Evolutionary conservation across 2,113 vertebrate species (phyloP), one percentile per base, ranked within the genome.

Genomic region (Sula dactylatra): DNA sequence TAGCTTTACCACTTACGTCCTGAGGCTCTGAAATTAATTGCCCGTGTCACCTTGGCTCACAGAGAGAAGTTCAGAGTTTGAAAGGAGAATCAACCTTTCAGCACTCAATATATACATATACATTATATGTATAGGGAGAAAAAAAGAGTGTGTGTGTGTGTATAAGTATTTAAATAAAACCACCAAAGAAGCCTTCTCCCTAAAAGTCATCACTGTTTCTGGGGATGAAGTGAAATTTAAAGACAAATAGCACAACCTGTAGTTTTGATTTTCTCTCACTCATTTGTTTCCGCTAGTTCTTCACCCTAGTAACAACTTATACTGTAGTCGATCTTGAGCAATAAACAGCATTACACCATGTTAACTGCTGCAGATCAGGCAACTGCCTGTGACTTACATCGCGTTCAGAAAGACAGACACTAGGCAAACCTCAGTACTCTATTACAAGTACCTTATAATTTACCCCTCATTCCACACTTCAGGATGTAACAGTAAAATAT

Each of bases 101-200:
- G 16, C 50, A 89, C 18, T 9, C 11, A 45, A 64, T 32, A 67
- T 15, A 31, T 8, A 58, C 4, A 42, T 10, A 65, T 8, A 54
- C 4, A 32, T 20, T 25, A 20, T 10, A 45, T 19, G 45, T 18
- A 74, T 18, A 44, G 6, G 22, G 16, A 61, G 7, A 21, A 31
- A 21, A 11, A 7, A 15, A 20, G 6, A 13, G 3, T 3, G 8
- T 7, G 16, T 5, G 10, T n/a, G 2, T 38, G 25, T 20, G 12
- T 31, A 9, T 18, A 86, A 59, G 40, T 47, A 22, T 66, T 73
- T 55, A 52, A 88, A 74, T 67, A 82, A 85, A 82, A 38, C 9
- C 29, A 93, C 22, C 9, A 40, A 77, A 70, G 59, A 58, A 82
- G 47, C 25, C 36, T 76, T 34, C 27, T 55, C 32, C 72, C 25